Conservation (phyloP, 2,113 vertebrate genomes). For the Cichladusa arquata region DNA sequence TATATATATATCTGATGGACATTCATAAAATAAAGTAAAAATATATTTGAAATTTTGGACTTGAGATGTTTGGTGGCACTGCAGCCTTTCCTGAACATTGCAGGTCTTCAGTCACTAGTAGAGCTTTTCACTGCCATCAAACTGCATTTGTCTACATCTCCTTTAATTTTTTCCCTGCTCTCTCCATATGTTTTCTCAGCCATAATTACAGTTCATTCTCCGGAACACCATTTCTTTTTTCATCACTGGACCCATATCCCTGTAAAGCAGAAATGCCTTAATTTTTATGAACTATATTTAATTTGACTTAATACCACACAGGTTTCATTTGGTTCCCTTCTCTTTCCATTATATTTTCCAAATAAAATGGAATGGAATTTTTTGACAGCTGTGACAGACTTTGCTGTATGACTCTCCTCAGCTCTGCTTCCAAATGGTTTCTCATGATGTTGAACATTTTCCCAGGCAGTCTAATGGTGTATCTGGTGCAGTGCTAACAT, state of each 20-base stretch:
- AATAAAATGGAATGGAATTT: slow-evolving; percentile 21
- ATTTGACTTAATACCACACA: slow-evolving; percentile 11
- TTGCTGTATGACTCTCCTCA: slow-evolving; percentile 21
- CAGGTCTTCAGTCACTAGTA: neutral
- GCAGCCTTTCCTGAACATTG: neutral
- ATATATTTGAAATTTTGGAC: slow-evolving; percentile 38
- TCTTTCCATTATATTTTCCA: slow-evolving; percentile 22
- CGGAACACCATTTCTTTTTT: slow-evolving; percentile 15
- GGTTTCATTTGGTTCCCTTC: slow-evolving; percentile 23
- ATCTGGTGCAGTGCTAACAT: neutral
- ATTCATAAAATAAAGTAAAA: slow-evolving; percentile 63
- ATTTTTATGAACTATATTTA: slow-evolving; percentile 62
- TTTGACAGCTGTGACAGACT: slow-evolving; percentile 29
- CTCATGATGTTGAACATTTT: neutral
- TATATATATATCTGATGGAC: slow-evolving; percentile 46
- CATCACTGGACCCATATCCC: neutral
- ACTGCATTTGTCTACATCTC: neutral
- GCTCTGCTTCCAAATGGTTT: slow-evolving; percentile 37
- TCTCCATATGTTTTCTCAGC: neutral
- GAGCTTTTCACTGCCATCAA: neutral
- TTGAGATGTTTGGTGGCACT: neutral
- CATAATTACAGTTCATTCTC: slow-evolving; percentile 26
- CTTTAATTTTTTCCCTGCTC: neutral
- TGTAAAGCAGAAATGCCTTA: slow-evolving; percentile 63
- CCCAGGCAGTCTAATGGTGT: neutral